These are phyloP conservation scores for Machimus rusticus DNA, from an alignment of 2,888 invertebrate species.

Conservation along the genomic window DNA sequence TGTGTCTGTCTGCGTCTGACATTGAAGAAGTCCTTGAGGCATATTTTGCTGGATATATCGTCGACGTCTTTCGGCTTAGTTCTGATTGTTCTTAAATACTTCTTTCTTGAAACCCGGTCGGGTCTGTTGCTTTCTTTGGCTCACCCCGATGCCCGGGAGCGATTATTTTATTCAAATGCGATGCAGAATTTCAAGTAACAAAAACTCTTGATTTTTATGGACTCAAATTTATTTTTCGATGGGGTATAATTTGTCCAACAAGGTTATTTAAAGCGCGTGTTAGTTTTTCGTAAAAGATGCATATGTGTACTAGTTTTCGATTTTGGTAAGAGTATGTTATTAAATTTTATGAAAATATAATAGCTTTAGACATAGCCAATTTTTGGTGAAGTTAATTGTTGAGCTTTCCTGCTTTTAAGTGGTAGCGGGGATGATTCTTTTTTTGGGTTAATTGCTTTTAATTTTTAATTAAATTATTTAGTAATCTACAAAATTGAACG, in stretches of 20 bases:
- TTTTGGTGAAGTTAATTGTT: not conserved
- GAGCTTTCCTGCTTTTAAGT: not conserved
- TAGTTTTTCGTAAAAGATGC: not conserved
- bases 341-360: not conserved
- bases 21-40: conserved; percentile 19
- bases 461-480: not conserved
- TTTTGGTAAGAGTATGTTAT: not conserved
- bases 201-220: not conserved
- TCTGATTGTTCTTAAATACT: not conserved
- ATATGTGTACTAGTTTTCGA: not conserved
- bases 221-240: not conserved
- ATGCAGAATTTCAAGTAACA: not conserved
- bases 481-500: not conserved
- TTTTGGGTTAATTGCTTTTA: not conserved
- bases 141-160: not conserved
- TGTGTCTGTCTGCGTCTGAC: conserved; percentile 6
- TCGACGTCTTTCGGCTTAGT: not conserved
- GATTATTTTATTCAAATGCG: not conserved
- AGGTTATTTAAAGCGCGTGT: not conserved
- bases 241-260: not conserved
- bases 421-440: not conserved
- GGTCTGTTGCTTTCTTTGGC: not conserved
- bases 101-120: not conserved
- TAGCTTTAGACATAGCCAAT: not conserved
- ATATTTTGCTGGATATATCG: not conserved